A percentile compares a stretch with the other conserved stretches of the same genome.
These are phyloP conservation scores for Bungarus multicinctus DNA, from an alignment of 2,113 vertebrate genomes.

Conservation along the genomic window DNA sequence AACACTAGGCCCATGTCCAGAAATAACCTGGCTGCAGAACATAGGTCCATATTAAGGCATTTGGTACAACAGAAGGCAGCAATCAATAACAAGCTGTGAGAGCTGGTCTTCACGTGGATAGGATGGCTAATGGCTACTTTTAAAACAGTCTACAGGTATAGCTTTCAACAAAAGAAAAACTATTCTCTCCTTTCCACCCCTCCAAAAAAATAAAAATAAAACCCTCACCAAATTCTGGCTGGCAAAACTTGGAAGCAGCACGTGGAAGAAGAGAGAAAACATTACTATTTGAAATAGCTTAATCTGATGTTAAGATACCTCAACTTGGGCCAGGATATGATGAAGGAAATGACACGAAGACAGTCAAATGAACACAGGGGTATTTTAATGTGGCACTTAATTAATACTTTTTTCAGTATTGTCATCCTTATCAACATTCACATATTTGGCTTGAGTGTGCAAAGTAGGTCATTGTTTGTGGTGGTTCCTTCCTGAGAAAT, in stretches of 20 bases:
- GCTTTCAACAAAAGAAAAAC: background rate
- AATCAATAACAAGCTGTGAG: background rate
- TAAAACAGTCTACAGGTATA: background rate
- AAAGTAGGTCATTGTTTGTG: background rate
- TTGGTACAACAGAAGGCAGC: background rate
- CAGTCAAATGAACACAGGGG: background rate
- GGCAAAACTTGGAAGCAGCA: background rate
- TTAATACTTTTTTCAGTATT: background rate
- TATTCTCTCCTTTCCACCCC: background rate
- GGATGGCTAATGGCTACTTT: background rate
- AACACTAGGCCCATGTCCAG: background rate
- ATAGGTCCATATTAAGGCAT: background rate
- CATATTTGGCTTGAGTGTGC: background rate
- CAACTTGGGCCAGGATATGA: background rate
- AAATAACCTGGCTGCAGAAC: background rate
- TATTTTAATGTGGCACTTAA: background rate
- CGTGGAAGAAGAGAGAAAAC: background rate
- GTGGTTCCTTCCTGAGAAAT: background rate
- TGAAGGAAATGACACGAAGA: background rate
- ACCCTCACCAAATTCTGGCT: background rate
- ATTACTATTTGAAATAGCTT: background rate
- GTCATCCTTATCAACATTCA: background rate
- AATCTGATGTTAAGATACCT: background rate
- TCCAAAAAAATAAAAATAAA: background rate
- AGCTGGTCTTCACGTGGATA: background rate